Evolutionary conservation across 2,113 vertebrate species (phyloP).

Genomic region (Mesoclemmys tuberculata): DNA sequence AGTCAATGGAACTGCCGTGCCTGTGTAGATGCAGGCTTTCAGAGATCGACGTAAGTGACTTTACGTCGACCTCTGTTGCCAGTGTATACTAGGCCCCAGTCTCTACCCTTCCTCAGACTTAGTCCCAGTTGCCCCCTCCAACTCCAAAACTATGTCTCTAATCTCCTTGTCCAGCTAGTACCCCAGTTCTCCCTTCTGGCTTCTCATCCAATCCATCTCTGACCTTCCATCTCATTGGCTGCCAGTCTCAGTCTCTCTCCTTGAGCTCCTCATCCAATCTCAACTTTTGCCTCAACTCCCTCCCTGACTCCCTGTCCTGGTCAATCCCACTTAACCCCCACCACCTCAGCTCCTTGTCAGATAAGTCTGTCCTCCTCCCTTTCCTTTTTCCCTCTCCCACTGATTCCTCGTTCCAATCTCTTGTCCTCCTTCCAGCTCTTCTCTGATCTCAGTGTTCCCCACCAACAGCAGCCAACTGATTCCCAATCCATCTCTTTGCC

Average conservation of each 20-base stretch:
- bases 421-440: too few relatives aligned
- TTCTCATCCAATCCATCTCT: neutral
- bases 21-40: too few relatives aligned
- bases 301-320: neutral
- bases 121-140: neutral
- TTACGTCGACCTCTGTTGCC: too few relatives aligned
- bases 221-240: neutral
- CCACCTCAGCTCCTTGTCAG: too few relatives aligned
- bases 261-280: neutral
- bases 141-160: neutral
- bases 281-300: neutral
- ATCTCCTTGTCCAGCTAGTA: neutral
- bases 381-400: too few relatives aligned
- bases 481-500: too few relatives aligned
- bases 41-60: too few relatives aligned
- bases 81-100: neutral
- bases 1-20: too few relatives aligned
- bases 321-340: neutral
- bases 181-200: neutral
- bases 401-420: too few relatives aligned
- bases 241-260: neutral
- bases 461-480: too few relatives aligned
- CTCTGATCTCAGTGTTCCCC: too few relatives aligned
- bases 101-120: neutral
- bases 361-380: too few relatives aligned